Evolutionary conservation across 2,113 vertebrate genomes (phyloP).

Genomic region (Bombycilla garrulus): DNA sequence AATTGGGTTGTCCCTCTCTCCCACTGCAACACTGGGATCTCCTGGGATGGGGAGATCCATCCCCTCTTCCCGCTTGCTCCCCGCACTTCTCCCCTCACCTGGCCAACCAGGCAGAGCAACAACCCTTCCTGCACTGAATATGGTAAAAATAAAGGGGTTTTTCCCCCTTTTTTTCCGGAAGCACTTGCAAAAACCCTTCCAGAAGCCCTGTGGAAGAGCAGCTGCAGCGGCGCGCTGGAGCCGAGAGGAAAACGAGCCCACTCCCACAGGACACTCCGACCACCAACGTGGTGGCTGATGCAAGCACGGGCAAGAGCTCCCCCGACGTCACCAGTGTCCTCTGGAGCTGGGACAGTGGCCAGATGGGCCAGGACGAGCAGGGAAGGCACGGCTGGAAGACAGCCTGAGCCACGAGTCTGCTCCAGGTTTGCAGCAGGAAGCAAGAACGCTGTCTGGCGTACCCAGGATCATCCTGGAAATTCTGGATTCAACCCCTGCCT

Average conservation of each 20-base stretch:
- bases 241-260: accelerated
- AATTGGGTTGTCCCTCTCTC: background rate
- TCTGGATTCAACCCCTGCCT: background rate
- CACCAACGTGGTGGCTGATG: background rate
- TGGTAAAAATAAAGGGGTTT: accelerated
- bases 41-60: accelerated
- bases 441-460: accelerated
- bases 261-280: background rate
- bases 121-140: background rate
- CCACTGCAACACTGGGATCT: background rate
- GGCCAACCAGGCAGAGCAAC: accelerated
- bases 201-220: background rate
- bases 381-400: background rate
- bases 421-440: background rate
- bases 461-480: accelerated
- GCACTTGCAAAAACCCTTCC: background rate
- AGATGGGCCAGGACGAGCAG: background rate
- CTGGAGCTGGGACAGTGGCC: background rate
- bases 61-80: background rate
- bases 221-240: accelerated
- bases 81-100: accelerated
- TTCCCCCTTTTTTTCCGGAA: background rate
- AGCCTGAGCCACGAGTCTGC: background rate
- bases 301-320: background rate
- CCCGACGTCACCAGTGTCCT: background rate